These are phyloP conservation scores for Lithophane ornitopus DNA, from an alignment of 2,888 invertebrate genomes.

Conservation along the genomic window DNA sequence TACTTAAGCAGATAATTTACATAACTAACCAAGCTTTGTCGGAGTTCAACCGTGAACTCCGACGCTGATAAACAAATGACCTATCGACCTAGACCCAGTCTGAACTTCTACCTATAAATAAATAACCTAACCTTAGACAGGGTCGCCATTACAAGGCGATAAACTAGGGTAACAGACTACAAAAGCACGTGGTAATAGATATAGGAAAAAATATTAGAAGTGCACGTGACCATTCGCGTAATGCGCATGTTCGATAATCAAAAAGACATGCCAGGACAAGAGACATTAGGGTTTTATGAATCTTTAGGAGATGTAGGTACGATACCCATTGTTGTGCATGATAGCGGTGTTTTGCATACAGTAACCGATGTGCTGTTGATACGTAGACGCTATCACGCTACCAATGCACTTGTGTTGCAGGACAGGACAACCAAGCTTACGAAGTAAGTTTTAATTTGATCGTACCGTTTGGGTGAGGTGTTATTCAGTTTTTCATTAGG, in stretches of 20 bases:
- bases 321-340: too few species aligned
- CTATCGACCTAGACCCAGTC: constrained; percentile 28
- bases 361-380: neutral
- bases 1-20: neutral
- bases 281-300: constrained; percentile 34
- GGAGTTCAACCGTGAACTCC: too few species aligned
- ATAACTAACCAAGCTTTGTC: too few species aligned
- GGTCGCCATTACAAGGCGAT: constrained; percentile 21
- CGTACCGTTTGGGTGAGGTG: neutral
- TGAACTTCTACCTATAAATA: constrained; percentile 20
- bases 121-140: constrained; percentile 38
- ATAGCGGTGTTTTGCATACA: neutral
- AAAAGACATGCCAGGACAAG: constrained; percentile 11
- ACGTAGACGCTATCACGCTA: neutral
- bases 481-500: neutral
- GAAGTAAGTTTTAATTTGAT: neutral
- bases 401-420: neutral
- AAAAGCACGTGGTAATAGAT: constrained; percentile 1
- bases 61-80: constrained; percentile 5
- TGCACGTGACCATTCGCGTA: constrained; percentile 26
- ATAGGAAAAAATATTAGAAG: neutral
- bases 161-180: constrained; percentile 44
- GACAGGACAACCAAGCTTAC: neutral
- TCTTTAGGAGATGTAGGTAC: constrained; percentile 12
- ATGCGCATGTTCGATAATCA: constrained; percentile 57